Evolutionary conservation across 2,113 vertebrate species (phyloP).

Genomic region (Ptilonorhynchus violaceus): DNA sequence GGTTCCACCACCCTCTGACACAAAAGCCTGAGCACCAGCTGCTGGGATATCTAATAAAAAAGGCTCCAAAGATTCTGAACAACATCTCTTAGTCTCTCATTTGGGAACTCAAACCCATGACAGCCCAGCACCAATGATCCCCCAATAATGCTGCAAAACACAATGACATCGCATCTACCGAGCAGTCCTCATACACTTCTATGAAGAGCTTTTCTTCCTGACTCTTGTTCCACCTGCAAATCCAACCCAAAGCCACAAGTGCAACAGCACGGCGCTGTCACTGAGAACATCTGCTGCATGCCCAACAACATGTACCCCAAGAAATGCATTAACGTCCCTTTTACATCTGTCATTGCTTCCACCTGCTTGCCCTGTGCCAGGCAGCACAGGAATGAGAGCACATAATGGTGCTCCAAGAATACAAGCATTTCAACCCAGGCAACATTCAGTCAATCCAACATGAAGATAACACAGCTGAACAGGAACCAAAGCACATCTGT

Average conservation of each 20-base stretch:
- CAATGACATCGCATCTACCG: neutral
- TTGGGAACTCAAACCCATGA: rapidly evolving
- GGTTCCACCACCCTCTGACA: neutral
- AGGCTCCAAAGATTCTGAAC: neutral
- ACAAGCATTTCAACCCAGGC: neutral
- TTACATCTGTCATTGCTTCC: neutral
- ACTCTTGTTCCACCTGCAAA: neutral
- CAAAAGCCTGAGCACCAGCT: neutral
- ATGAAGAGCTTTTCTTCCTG: neutral
- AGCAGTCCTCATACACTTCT: rapidly evolving
- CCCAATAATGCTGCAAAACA: neutral
- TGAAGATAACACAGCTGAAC: neutral
- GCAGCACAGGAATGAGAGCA: neutral
- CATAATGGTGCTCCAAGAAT: neutral
- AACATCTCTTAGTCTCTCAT: too few species aligned
- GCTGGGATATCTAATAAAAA: neutral
- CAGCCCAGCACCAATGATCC: neutral
- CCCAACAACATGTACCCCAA: too few species aligned
- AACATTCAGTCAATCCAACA: rapidly evolving
- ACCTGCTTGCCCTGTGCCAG: neutral
- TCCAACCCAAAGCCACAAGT: neutral
- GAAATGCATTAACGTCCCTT: rapidly evolving
- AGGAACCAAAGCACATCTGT: neutral
- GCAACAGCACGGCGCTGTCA: neutral
- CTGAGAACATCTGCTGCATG: neutral